phyloP scores from a whole-genome alignment of 2,113 vertebrate genomes.

The Colossoma macropomum region DNA sequence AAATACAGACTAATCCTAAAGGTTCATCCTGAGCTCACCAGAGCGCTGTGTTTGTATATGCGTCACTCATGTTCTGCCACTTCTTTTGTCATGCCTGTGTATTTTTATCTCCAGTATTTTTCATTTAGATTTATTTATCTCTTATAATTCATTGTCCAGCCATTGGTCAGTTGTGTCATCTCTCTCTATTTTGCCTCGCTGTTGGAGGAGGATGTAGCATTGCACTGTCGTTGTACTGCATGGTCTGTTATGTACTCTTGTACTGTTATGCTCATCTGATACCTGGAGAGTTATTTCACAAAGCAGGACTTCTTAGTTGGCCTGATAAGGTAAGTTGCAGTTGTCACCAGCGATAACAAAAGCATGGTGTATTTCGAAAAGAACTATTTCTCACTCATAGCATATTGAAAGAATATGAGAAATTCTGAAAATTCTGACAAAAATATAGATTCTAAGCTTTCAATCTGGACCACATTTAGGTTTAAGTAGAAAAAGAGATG shows the following conservation, averaged over 20 bases:
- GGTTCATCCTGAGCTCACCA: conserved; percentile 71
- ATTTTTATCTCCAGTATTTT: neutral
- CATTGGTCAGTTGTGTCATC: neutral
- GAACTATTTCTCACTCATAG: too few relatives aligned
- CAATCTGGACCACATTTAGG: too few relatives aligned
- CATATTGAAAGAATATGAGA: too few relatives aligned
- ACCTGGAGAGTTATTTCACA: neutral
- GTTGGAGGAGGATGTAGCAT: too few relatives aligned
- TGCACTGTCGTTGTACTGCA: neutral
- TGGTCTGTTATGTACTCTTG: neutral
- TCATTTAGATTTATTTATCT: neutral
- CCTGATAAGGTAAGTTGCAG: too few relatives aligned
- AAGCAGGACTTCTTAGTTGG: neutral
- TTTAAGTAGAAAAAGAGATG: too few relatives aligned
- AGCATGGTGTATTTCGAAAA: too few relatives aligned
- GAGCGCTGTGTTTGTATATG: conserved; percentile 17
- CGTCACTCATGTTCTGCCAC: neutral
- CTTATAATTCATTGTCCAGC: neutral
- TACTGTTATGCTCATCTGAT: neutral
- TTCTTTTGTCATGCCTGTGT: neutral
- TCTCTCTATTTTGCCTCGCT: neutral
- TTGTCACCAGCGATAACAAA: too few relatives aligned
- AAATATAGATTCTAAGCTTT: too few relatives aligned
- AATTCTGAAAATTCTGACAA: too few relatives aligned
- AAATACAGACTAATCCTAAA: conserved; percentile 81